A percentile compares a stretch with the other conserved stretches of the same genome.
Evolutionary conservation across 2,888 invertebrate genomes (phyloP).

Genomic region (Drosophila paucipuncta): DNA sequence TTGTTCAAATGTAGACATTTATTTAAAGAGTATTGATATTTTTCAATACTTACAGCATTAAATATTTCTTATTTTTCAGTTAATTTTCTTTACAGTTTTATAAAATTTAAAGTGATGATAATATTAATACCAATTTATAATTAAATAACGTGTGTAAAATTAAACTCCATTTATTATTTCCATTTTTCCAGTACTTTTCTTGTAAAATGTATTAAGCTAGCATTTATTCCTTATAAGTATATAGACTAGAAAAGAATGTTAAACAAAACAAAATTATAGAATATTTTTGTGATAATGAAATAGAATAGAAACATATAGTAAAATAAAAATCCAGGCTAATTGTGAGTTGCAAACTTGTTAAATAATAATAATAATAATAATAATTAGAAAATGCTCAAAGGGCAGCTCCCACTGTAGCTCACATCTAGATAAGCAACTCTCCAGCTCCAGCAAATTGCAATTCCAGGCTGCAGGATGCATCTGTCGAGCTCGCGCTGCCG

Average conservation of each 20-base stretch:
- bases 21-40: not conserved
- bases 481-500: constrained; percentile 37
- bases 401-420: constrained; percentile 46
- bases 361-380: not conserved
- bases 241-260: not conserved
- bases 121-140: not conserved
- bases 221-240: too few species aligned
- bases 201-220: too few species aligned
- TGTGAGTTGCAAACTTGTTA: not conserved
- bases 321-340: not conserved
- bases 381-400: not conserved
- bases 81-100: not conserved
- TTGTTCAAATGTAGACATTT: too few species aligned
- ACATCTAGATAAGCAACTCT: constrained; percentile 41
- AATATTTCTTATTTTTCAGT: not conserved
- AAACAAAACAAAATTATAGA: not conserved
- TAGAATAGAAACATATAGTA: not conserved
- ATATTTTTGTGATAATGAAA: not conserved
- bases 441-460: constrained; percentile 35
- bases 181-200: not conserved
- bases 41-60: not conserved
- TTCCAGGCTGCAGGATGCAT: constrained; percentile 45
- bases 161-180: not conserved
- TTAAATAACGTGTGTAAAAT: not conserved
- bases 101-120: not conserved